Percentiles rank a stretch among this genome's conserved stretches.
phyloP scores from a whole-genome alignment of 2,113 vertebrate genomes.

The Burhinus oedicnemus region DNA sequence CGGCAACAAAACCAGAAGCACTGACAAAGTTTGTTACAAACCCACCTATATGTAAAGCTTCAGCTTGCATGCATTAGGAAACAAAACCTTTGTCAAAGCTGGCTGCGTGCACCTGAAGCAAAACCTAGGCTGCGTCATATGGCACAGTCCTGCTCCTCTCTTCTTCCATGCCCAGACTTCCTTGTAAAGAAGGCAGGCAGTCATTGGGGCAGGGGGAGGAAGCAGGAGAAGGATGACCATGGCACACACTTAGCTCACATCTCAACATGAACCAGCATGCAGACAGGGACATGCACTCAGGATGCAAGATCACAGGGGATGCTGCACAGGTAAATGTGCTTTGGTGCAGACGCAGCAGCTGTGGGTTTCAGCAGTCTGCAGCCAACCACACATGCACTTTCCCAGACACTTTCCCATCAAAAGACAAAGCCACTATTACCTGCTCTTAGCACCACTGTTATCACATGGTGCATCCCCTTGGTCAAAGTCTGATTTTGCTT shows the following conservation, averaged over 20 bases:
- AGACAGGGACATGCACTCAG: rapidly evolving
- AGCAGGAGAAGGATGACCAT: rapidly evolving
- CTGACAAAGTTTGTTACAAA: not conserved
- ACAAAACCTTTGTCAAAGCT: not conserved
- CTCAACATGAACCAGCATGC: not conserved
- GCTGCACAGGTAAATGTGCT: not conserved
- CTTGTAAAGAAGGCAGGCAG: not conserved
- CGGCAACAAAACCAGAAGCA: not conserved
- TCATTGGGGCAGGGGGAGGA: not conserved
- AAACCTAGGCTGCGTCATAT: not conserved
- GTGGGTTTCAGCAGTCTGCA: not conserved
- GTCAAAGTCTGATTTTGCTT: not conserved
- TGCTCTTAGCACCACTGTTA: not conserved
- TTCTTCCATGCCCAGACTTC: not conserved
- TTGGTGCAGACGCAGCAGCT: rapidly evolving
- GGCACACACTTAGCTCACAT: rapidly evolving
- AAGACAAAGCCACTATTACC: not conserved
- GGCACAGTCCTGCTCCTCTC: not conserved
- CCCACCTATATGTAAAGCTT: not conserved
- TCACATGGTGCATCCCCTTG: rapidly evolving
- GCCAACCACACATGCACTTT: not conserved
- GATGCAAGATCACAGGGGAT: rapidly evolving
- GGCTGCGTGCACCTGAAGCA: rapidly evolving
- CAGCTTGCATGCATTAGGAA: not conserved
- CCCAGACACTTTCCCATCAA: not conserved